Evolutionary conservation across 2,888 invertebrate genomes (phyloP).

Genomic region (Thalpophila matura): DNA sequence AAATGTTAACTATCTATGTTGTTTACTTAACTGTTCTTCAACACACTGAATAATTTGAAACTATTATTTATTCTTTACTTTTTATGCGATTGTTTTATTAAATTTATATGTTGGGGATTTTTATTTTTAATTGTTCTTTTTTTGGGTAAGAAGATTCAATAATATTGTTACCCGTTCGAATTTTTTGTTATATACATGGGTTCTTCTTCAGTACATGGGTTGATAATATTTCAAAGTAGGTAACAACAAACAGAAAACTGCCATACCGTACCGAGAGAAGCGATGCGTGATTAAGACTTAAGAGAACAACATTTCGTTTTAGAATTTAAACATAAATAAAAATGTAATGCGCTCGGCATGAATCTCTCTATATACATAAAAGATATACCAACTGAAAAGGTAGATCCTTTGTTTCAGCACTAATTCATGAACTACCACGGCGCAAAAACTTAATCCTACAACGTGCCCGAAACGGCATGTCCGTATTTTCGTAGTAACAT

Average conservation of each 20-base stretch:
- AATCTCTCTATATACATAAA: neutral
- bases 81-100: no score
- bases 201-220: neutral
- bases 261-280: no score
- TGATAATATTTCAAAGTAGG: neutral
- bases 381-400: neutral
- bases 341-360: neutral
- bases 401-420: constrained; percentile 13
- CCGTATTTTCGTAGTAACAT: constrained; percentile 21
- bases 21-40: no score
- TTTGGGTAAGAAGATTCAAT: neutral
- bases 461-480: constrained; percentile 1
- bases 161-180: neutral
- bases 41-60: no score
- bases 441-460: constrained; percentile 31
- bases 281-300: no score
- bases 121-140: no score
- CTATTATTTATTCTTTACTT: no score
- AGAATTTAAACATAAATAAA: neutral
- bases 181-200: neutral
- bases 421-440: constrained; percentile 21
- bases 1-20: no score
- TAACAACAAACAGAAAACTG: no score
- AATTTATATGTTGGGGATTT: no score
- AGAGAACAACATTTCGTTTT: neutral